Base-by-base conservation (phyloP, 2,113 vertebrate species). In the Pollimyrus isidori region DNA sequence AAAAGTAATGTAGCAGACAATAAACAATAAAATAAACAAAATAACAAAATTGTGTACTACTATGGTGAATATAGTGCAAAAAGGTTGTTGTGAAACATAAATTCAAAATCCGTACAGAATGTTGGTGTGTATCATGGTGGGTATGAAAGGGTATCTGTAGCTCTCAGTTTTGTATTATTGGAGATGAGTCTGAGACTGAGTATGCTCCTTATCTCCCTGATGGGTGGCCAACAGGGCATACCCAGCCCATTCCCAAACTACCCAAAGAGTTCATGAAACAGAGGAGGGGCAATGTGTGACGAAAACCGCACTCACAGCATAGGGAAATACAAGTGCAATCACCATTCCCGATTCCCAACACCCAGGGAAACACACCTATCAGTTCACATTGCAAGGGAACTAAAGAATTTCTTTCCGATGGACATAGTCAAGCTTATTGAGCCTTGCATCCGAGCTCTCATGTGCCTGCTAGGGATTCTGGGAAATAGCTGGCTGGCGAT, bases 401-500 rank as follows among this genome's bases (percentile, higher is more conserved):
- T 23, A 48, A 45, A 48, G 39, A 19, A 23, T n/a, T 87, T 84
- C 49, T 50, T 73, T 45, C 73, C 21, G 4, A 95, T 96, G 95
- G 90, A 94, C 1, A 86, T 65, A 1, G 62, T 91, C 0, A 39
- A 89, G 9, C 45, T 93, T 89, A 89, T 93, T 23, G 92, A 95
- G 90, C 91, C 91, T 58, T 83, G 93, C 56, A 52, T 95, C 86
- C 92, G 95, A 90, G 90, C 19, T 0, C 6, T 93, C n/a, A 95
- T 96, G 94, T 96, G 93, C 46, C 50, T 95, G 4, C 86, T 92
- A 0, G 95, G 95, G 6, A 93, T 96, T 86, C 45, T 95, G 2
- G 96, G 96, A 7, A 96, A 96, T 93, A 94, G 92, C 92, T 95
- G 93, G 94, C 89, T 96, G 92, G 93, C 89, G 0, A 48, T 94